Evolutionary conservation across 2,797 vertebrate species (phyloP).

Genomic region (Ptychobarbus kaznakovi): DNA sequence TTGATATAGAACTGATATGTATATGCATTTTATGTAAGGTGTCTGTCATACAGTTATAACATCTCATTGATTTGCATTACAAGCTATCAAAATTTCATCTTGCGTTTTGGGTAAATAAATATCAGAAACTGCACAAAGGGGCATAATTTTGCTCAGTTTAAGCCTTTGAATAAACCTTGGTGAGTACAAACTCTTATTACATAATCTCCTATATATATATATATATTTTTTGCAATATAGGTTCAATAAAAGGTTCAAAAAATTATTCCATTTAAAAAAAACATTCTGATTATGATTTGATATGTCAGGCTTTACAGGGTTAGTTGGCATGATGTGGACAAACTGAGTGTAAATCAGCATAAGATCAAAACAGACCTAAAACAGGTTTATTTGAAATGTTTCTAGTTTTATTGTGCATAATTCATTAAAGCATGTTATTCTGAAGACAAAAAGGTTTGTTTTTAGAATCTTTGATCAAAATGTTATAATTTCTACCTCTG

Average conservation of each 20-base stretch:
- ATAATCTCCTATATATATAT: neutral
- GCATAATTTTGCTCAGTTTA: neutral
- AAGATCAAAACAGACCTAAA: neutral
- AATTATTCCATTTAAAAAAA: neutral
- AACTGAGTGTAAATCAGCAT: too few relatives aligned
- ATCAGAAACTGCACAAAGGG: neutral
- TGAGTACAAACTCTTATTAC: neutral
- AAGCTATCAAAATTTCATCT: neutral
- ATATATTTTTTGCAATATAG: too few relatives aligned
- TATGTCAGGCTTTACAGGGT: too few relatives aligned
- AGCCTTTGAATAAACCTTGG: neutral
- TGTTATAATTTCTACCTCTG: neutral
- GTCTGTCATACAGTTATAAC: neutral
- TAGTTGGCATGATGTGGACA: too few relatives aligned
- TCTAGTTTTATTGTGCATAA: neutral
- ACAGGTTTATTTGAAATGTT: neutral
- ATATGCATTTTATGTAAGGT: neutral
- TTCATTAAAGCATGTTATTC: neutral
- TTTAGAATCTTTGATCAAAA: neutral
- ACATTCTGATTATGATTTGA: too few relatives aligned
- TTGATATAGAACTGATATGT: neutral
- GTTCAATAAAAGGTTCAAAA: neutral
- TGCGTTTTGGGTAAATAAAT: neutral
- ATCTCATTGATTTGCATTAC: neutral
- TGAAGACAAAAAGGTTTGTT: neutral